Evolutionary conservation across 2,888 invertebrate species (phyloP), one percentile per base, ranked within the genome.

Genomic region (Rhynchonema sp.): DNA sequence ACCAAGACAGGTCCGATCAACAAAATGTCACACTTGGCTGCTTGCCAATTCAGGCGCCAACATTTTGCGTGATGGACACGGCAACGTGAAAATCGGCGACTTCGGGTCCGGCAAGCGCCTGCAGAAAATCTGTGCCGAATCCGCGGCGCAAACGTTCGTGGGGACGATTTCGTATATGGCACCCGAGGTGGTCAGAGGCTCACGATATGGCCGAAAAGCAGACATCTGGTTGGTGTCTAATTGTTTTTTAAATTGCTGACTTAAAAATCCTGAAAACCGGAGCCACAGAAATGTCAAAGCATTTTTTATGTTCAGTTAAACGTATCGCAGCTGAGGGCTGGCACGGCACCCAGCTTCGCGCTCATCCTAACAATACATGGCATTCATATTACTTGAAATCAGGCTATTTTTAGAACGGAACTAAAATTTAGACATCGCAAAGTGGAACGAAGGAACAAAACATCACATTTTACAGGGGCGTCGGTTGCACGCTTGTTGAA

Each of bases 11-110:
- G n/a, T n/a, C n/a, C n/a, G n/a, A n/a, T n/a, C n/a, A n/a, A n/a
- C n/a, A n/a, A n/a, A n/a, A n/a, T n/a, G n/a, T n/a, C n/a, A n/a
- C n/a, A n/a, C n/a, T n/a, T n/a, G n/a, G n/a, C n/a, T n/a, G n/a
- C n/a, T n/a, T n/a, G n/a, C n/a, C n/a, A n/a, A n/a, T n/a, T 13
- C 46, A 74, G 76, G 74, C 64, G 77, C 77, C 30, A 77, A 78
- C 66, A 73, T 78, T 29, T 66, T 77, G 52, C 69, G 75, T 46
- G 76, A 78, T 63, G 68, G 69, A 25, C 64, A 13, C 38, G 76
- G 76, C 6, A 76, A 76, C 65, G 73, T 76, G 17, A 78, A 78
- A 64, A 70, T 78, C 49, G 75, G 73, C 20, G 78, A 78, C 64
- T 78, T 78, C 67, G 78, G 78, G 25, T 74, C 77, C 0, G 74